These are phyloP conservation scores for Drosophila sturtevanti DNA, from an alignment of 1,140 invertebrate species.

Conservation along the genomic window DNA sequence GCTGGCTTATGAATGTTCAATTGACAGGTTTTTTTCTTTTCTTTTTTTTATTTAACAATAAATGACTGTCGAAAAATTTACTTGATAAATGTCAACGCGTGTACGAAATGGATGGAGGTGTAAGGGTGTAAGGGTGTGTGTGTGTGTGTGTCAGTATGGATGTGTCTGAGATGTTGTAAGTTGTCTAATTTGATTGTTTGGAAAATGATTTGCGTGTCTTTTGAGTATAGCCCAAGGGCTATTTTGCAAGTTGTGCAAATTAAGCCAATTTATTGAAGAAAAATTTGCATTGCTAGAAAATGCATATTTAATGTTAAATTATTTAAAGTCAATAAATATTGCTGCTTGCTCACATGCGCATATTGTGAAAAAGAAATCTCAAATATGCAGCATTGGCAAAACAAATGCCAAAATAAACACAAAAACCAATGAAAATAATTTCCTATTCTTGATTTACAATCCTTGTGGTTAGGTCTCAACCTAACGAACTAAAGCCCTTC, in stretches of 20 bases:
- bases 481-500: slow-evolving; percentile 18
- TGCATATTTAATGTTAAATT: neutral
- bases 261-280: slow-evolving; percentile 53
- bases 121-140: too few relatives aligned
- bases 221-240: slow-evolving; percentile 23
- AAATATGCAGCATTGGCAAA: neutral
- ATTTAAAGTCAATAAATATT: too few relatives aligned
- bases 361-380: too few relatives aligned
- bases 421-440: slow-evolving; percentile 34
- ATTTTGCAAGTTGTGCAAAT: slow-evolving; percentile 50
- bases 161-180: neutral
- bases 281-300: neutral
- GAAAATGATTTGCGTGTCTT: slow-evolving; percentile 41
- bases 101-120: slow-evolving; percentile 22
- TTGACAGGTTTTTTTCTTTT: slow-evolving; percentile 39
- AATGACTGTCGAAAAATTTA: slow-evolving; percentile 63
- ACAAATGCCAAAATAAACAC: slow-evolving; percentile 29
- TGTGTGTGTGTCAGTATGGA: neutral
- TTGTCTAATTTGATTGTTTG: slow-evolving; percentile 66
- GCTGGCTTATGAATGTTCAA: slow-evolving; percentile 74
- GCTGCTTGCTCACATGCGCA: too few relatives aligned
- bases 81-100: slow-evolving; percentile 73
- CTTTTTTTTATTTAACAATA: slow-evolving; percentile 40
- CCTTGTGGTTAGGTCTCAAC: slow-evolving; percentile 16
- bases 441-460: slow-evolving; percentile 37